A percentile compares a stretch with the other conserved stretches of the same genome.
Evolutionary conservation across 92 coral and sea anemone genomes (phyloP).

Genomic region (Plumapathes pennacea): DNA sequence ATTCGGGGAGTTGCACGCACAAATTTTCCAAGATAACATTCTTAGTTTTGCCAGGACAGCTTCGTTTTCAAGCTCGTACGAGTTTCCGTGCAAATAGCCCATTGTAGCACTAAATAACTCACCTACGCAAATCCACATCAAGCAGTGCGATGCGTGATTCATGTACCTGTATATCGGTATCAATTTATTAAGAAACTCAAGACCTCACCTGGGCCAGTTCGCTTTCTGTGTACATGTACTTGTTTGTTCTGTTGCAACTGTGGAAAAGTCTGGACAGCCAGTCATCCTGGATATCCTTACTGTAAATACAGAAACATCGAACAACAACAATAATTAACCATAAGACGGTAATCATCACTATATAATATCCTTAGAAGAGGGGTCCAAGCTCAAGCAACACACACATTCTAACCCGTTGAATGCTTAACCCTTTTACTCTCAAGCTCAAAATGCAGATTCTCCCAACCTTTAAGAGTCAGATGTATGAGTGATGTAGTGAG

Average conservation of each 20-base stretch:
- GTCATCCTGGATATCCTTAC: conserved; percentile 78
- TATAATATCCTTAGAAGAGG: neutral
- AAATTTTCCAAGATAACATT: no score
- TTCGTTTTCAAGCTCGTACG: no score
- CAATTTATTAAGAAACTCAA: neutral
- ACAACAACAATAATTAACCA: neutral
- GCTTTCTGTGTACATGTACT: conserved; percentile 54
- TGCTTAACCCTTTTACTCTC: no score
- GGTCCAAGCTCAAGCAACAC: neutral
- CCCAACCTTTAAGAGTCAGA: no score
- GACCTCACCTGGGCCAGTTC: conserved; percentile 70
- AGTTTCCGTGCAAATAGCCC: no score
- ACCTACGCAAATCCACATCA: no score
- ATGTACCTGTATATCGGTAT: neutral
- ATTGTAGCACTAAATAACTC: no score
- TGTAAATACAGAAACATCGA: conserved; percentile 13
- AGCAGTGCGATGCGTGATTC: no score
- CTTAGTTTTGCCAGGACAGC: no score
- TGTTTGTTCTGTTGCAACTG: conserved; percentile 84
- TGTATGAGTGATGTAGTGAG: no score
- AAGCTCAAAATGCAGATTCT: no score
- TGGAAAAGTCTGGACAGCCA: conserved; percentile 88
- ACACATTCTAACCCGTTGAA: neutral
- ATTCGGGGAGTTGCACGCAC: no score
- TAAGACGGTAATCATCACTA: neutral